Conservation (phyloP, 2,113 vertebrate genomes). For the Serinus canaria region DNA sequence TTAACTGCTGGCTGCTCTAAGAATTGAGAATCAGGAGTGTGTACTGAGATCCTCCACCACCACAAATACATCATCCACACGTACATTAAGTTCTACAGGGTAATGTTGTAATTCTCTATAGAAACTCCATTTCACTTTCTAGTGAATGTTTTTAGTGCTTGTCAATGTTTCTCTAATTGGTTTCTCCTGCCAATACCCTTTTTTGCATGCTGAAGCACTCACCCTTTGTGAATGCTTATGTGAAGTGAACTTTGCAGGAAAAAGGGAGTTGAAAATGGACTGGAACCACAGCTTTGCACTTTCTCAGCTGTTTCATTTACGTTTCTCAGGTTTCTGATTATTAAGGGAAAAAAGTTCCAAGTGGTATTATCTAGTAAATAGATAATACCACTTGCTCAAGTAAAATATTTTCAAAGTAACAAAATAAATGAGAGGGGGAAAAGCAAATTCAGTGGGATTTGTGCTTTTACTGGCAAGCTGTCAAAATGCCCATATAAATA, state of each 20-base stretch:
- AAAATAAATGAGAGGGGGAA: rapidly evolving
- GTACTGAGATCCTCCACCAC: not conserved
- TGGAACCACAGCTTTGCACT: not conserved
- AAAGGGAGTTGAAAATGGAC: not conserved
- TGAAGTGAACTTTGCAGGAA: not conserved
- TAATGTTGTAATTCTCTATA: not conserved
- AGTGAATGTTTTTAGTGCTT: not conserved
- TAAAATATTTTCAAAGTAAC: not conserved
- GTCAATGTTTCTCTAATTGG: not conserved
- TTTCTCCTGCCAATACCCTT: not conserved
- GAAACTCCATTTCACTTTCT: not conserved
- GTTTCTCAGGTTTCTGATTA: not conserved
- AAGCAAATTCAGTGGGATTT: not conserved
- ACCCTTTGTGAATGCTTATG: not conserved
- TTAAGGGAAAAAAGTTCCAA: not conserved
- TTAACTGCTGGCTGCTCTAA: not conserved
- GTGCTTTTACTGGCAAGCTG: not conserved
- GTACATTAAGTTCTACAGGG: not conserved
- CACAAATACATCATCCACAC: not conserved
- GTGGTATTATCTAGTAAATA: not conserved
- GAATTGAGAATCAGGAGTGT: not conserved
- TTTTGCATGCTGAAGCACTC: not conserved
- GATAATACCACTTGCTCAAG: not conserved
- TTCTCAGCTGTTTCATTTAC: not conserved
- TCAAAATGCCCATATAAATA: not conserved